Base-by-base conservation (phyloP, 2,113 vertebrate genomes). In the Lucifuga dentata region DNA sequence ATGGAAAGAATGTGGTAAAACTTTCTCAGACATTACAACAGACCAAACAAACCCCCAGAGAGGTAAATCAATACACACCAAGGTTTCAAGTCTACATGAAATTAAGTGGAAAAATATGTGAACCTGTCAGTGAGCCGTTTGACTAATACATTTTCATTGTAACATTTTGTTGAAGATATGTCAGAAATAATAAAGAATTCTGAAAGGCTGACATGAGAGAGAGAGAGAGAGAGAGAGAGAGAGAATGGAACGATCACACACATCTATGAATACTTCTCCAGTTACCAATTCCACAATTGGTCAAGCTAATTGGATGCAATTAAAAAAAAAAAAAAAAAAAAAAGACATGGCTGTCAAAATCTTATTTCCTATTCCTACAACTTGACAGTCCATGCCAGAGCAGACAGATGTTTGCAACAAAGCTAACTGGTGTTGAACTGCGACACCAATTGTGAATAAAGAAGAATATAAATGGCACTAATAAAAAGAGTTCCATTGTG, bases 21-120 rank as follows among this genome's bases (percentile, higher is more conserved):
- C 26, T 64, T 19, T 41, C 46, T 56, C 16, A 55, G 52, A 40
- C 17, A 40, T 29, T 50, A 32, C 45, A 35, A 35, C 56, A 53
- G 63, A 39, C 8, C 17, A 11, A 12, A 49, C 16, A 60, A 21
- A 38, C 43, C 43, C 40, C 60, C 11, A 29, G 51, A 74, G 39
- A 76, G 59, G 67, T 66, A 60, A 78, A 75, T 86, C 81, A 51
- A 88, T 83, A 75, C 51, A 68, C 53, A 40, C 20, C 15, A 19
- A 48, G 63, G 69, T 65, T 68, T 70, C 78, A 90, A 82, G n/a
- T n/a, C 85, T 80, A 65, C 69, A 81, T 78, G 60, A 74, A 66
- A 71, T 71, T 10, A 15, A 21, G 36, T 61, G n/a, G 51, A 65
- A 61, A 86, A 80, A 71, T 45, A 68, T 51, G 59, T 72, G 75